phyloP scores from a whole-genome alignment of 2,113 vertebrate genomes.

The Girardinichthys multiradiatus region DNA sequence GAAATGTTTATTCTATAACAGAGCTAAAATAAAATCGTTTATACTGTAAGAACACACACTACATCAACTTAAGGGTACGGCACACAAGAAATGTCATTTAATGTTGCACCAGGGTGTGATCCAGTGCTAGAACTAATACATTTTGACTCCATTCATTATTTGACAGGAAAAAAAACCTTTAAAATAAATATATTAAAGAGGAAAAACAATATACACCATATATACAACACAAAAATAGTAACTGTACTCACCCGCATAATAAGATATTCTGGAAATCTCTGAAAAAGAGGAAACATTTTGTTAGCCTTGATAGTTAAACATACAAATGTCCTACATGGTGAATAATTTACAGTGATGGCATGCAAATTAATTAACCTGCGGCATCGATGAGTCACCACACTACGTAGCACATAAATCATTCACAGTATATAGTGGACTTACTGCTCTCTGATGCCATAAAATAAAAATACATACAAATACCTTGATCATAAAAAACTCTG shows the following conservation, averaged over 20 bases:
- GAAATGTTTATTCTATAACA: background rate
- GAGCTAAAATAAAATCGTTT: no score
- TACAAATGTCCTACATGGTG: background rate
- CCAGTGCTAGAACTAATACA: background rate
- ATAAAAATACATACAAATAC: background rate
- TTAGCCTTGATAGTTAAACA: background rate
- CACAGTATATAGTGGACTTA: background rate
- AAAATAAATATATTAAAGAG: background rate
- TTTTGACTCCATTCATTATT: background rate
- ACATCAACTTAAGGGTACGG: background rate
- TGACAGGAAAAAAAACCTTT: background rate
- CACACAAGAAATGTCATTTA: background rate
- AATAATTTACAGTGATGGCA: slow-evolving; percentile 1
- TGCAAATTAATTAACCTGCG: background rate
- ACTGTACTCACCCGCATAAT: slow-evolving; percentile 84
- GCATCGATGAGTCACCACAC: background rate
- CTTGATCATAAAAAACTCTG: background rate
- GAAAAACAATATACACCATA: background rate
- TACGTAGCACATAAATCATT: background rate
- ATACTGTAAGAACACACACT: background rate
- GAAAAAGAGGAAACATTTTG: slow-evolving; percentile 63
- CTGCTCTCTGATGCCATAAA: background rate
- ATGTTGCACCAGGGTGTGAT: background rate
- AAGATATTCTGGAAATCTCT: slow-evolving; percentile 88
- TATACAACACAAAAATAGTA: background rate